Evolutionary conservation across 2,113 vertebrate species (phyloP).

Genomic region (Lampris incognitus): DNA sequence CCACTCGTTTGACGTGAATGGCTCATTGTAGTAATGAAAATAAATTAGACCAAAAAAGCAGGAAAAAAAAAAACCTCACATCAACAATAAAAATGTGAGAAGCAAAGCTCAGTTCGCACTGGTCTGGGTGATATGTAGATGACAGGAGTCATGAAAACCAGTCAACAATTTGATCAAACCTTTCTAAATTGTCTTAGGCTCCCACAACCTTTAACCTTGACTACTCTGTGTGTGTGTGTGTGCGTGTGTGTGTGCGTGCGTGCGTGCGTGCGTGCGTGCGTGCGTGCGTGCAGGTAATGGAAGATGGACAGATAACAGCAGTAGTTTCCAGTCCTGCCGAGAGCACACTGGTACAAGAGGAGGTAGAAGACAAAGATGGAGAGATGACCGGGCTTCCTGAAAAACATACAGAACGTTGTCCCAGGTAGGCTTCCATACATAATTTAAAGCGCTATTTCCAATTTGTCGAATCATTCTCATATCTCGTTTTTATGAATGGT

Average conservation of each 20-base stretch:
- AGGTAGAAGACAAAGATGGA: conserved; percentile 46
- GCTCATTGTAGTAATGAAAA: too few relatives aligned
- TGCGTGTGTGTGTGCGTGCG: neutral
- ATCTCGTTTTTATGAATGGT: neutral
- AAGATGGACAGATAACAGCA: conserved; percentile 84
- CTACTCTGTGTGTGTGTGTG: conserved; percentile 1
- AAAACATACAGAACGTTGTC: conserved; percentile 78
- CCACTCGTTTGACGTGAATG: too few relatives aligned
- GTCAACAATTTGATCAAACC: too few relatives aligned
- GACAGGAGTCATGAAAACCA: too few relatives aligned
- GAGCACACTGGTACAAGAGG: conserved; percentile 34
- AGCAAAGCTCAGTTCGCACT: too few relatives aligned
- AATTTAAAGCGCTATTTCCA: neutral
- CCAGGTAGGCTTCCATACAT: conserved; percentile 81
- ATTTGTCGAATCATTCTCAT: too few relatives aligned
- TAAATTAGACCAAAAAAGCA: too few relatives aligned
- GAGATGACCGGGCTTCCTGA: conserved; percentile 16
- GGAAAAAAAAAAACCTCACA: too few relatives aligned
- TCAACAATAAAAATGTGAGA: too few relatives aligned
- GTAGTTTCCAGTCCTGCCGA: conserved; percentile 44
- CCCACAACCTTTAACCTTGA: too few relatives aligned
- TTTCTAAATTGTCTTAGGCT: too few relatives aligned
- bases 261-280: neutral
- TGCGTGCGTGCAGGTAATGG: conserved; percentile 84
- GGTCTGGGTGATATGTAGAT: too few relatives aligned